Percentiles rank a stretch among this genome's conserved stretches.
Conservation (phyloP, 2,797 vertebrate species). For the Hybognathus amarus region DNA sequence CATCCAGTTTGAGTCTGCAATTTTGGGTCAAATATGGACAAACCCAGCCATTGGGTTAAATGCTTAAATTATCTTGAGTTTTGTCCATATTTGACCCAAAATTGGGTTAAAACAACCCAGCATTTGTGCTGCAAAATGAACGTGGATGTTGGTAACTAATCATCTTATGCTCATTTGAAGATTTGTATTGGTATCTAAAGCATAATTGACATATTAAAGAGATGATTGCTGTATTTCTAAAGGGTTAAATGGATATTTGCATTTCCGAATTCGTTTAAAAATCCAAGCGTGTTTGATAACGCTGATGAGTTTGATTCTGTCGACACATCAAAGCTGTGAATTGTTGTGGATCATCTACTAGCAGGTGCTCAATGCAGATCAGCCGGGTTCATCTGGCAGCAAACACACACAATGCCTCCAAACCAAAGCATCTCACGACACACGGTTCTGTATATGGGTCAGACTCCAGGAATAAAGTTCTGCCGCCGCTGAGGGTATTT, state of each 20-base stretch:
- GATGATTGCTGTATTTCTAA: neutral
- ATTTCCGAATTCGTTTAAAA: neutral
- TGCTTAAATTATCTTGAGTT: too few relatives aligned
- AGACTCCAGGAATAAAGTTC: constrained; percentile 49
- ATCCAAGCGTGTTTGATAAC: neutral
- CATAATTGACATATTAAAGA: neutral
- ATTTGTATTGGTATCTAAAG: neutral
- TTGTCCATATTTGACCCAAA: too few relatives aligned
- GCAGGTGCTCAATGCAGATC: constrained; percentile 2
- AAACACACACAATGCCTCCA: neutral
- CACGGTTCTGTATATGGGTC: constrained; percentile 56
- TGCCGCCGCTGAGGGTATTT: constrained; percentile 35
- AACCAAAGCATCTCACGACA: neutral
- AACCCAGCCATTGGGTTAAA: too few relatives aligned
- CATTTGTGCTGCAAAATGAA: neutral
- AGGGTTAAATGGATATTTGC: neutral
- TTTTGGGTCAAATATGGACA: too few relatives aligned
- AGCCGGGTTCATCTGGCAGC: constrained; percentile 22
- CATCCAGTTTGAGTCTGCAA: neutral
- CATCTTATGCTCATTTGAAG: neutral
- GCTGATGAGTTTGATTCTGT: neutral
- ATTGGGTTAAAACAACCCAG: too few relatives aligned
- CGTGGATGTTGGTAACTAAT: neutral
- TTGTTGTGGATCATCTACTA: constrained; percentile 2
- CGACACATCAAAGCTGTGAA: constrained; percentile 12